Evolutionary conservation across 1,140 invertebrate genomes (phyloP), one percentile per base, ranked within the genome.

Genomic region (Drosophila murphyi): DNA sequence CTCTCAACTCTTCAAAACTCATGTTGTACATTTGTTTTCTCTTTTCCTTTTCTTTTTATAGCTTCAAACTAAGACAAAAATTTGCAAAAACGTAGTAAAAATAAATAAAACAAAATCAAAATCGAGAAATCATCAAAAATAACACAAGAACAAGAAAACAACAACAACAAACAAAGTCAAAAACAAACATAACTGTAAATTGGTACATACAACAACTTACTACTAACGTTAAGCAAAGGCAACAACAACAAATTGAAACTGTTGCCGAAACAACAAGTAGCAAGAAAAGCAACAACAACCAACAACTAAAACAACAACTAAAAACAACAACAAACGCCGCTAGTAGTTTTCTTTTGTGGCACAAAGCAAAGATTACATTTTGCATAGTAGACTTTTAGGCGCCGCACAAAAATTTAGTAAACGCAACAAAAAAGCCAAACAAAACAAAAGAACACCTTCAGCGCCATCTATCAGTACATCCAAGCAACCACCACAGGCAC

Each of bases 1-100:
- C n/a, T 77, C 35, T 71, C 43, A 65, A 62, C 43, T 63, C 39
- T 54, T 76, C 61, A 64, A 67, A 83, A 87, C 83, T 89, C 86
- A 83, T 87, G 83, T 88, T 87, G 83, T 87, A 87, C 80, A 87
- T 88, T 88, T 87, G 72, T 83, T 88, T 89, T 88, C 85, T 87
- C 83, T 81, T 69, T 87, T 79, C 72, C 78, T 71, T 71, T 76
- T 79, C 77, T 69, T 70, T 70, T 59, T 88, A 82, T 83, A 89
- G 85, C 85, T 88, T 89, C 85, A 76, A 88, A 80, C 80, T 88
- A 88, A 80, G 45, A 56, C 45, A 39, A 61, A 70, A n/a, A 45
- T 61, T 75, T 71, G 75, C 64, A 82, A 78, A 80, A 80, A 68
- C 55, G 67, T 86, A 88, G 77, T 68, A 64, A 68, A 69, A 76